Conservation (phyloP, 2,888 invertebrate genomes). For the Agrotis clavis region DNA sequence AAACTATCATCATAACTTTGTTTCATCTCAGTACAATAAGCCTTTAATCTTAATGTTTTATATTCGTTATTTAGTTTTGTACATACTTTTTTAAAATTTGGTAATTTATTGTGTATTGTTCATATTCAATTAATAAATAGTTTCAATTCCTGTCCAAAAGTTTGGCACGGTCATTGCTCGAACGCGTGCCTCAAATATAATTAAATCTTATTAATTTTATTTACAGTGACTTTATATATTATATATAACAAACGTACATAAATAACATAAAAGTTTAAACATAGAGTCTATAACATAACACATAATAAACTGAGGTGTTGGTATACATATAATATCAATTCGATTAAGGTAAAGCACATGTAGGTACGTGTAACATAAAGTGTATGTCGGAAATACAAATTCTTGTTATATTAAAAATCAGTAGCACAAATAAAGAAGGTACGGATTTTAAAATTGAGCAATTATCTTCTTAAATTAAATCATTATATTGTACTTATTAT, state of each 20-base stretch:
- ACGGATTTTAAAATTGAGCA: slow-evolving; percentile 86
- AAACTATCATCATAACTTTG: slow-evolving; percentile 47
- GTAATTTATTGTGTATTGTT: slow-evolving; percentile 66
- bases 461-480: slow-evolving; percentile 85
- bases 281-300: slow-evolving; percentile 25
- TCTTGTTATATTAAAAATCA: slow-evolving; percentile 34
- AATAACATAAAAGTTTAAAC: slow-evolving; percentile 30
- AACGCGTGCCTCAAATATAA: slow-evolving; percentile 63
- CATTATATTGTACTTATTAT: slow-evolving; percentile 85
- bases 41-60: slow-evolving; percentile 68
- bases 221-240: slow-evolving; percentile 52
- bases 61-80: slow-evolving; percentile 76
- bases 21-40: slow-evolving; percentile 64
- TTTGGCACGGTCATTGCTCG: slow-evolving; percentile 71
- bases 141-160: slow-evolving; percentile 83
- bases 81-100: slow-evolving; percentile 72
- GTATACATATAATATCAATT: slow-evolving; percentile 22
- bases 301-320: slow-evolving; percentile 12
- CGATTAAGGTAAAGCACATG: slow-evolving; percentile 26
- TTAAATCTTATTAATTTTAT: slow-evolving; percentile 64
- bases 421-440: slow-evolving; percentile 57
- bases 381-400: slow-evolving; percentile 18
- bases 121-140: slow-evolving; percentile 68
- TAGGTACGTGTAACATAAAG: slow-evolving; percentile 29
- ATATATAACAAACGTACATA: slow-evolving; percentile 39